These are phyloP conservation scores for Dasyprocta punctata DNA, from an alignment of 2,113 vertebrate species.

Conservation along the genomic window DNA sequence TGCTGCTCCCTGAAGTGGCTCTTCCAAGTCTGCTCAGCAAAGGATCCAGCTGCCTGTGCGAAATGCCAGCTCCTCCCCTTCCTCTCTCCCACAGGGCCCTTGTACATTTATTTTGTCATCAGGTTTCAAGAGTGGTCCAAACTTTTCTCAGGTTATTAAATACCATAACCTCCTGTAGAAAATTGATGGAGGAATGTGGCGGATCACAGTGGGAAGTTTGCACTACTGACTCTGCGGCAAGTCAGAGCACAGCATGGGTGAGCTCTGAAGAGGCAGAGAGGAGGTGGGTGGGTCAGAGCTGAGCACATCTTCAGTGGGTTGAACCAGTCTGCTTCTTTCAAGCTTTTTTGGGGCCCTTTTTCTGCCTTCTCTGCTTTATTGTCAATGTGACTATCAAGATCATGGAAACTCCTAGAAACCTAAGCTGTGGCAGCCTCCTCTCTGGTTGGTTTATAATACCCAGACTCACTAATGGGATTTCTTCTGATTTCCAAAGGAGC, in stretches of 20 bases:
- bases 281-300: background rate
- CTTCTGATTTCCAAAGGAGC: background rate
- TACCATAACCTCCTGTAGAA: background rate
- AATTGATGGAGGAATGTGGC: background rate
- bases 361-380: background rate
- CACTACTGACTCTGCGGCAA: background rate
- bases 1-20: background rate
- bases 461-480: background rate
- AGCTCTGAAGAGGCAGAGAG: background rate
- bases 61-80: background rate
- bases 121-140: slow-evolving; percentile 1
- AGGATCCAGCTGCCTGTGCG: background rate
- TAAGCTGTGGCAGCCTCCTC: background rate
- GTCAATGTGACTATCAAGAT: background rate
- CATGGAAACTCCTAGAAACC: slow-evolving; percentile 42
- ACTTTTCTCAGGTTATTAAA: background rate
- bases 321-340: background rate
- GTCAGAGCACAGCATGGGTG: background rate
- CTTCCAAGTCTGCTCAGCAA: background rate
- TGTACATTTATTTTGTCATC: background rate
- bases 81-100: background rate
- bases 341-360: background rate
- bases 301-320: background rate
- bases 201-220: background rate
- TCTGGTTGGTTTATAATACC: background rate